Base-by-base conservation (phyloP, 2,797 vertebrate species). In the Trachops cirrhosus region DNA sequence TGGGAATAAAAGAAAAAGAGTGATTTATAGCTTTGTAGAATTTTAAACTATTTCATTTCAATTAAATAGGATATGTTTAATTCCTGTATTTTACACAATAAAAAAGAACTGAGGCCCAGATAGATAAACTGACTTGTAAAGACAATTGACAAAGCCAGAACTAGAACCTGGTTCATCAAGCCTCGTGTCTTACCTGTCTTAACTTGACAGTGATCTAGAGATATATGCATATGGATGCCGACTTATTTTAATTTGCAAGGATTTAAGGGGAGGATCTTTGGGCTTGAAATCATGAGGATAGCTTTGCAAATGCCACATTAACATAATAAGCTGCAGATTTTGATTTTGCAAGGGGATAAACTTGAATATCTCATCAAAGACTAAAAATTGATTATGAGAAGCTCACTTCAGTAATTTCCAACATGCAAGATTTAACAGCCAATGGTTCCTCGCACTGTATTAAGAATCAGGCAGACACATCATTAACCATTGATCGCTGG, bases 281-380 rank as follows among this genome's bases (percentile, higher is more conserved):
- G 71, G 9, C 48, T 92, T 48, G 77, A 97, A 97, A 86, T 89
- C 14, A 62, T 32, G 4, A 18, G 64, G 21, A 83, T 95, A 77
- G 78, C 80, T 96, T 97, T 95, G 84, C 86, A 96, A 97, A 93
- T n/a, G 59, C n/a, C 71, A 16, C 1, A 74, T 32, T 95, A 97
- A 82, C 78, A 44, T 50, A 96, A 71, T 73, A 71, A 97, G 41
- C 94, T 92, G 92, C 93, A 92, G 92, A 80, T 79, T 95, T 50
- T 92, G 32, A 34, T 86, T 94, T 93, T 94, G 75, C 54, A 21
- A 39, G 68, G 15, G 21, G 24, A 34, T 57, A 64, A 46, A 80
- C 59, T 50, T 80, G 57, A 46, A 37, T 73, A 64, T 78, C 39
- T 22, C 22, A 85, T 46, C 39, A 39, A 41, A 32, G 34, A 59